phyloP scores from a whole-genome alignment of 2,113 vertebrate genomes.

The Xenotilapia flavipinnis region DNA sequence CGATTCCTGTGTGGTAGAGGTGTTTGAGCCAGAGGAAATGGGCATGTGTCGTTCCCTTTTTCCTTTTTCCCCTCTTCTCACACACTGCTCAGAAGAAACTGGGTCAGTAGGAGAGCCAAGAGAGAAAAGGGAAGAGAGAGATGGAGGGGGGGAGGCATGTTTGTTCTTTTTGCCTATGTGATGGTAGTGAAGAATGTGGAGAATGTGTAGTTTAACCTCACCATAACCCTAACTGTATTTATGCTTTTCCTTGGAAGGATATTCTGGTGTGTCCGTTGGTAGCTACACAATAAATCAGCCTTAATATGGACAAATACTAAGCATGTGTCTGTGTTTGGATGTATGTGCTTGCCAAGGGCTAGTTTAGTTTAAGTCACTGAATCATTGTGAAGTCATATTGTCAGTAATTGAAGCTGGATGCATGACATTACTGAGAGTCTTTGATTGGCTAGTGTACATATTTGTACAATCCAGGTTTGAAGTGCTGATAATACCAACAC shows the following conservation, averaged over 20 bases:
- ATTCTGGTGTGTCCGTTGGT: not conserved
- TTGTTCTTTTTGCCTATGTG: conserved; percentile 36
- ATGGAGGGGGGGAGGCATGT: not conserved
- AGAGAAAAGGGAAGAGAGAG: not conserved
- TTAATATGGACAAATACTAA: conserved; percentile 45
- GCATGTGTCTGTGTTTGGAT: conserved; percentile 8
- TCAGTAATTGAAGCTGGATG: not conserved
- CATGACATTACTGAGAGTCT: not conserved
- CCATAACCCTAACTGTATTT: conserved; percentile 2
- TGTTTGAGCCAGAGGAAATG: conserved; percentile 52
- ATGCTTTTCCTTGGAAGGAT: conserved; percentile 41
- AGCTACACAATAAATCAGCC: not conserved
- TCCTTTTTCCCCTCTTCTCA: conserved; percentile 23
- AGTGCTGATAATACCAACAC: not conserved
- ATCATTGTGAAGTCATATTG: not conserved
- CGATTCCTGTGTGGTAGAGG: conserved; percentile 31
- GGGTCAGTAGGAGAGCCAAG: conserved; percentile 58
- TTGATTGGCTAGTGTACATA: conserved; percentile 22
- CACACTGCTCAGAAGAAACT: conserved; percentile 44
- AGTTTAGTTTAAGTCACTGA: conserved; percentile 9
- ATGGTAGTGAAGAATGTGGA: conserved; percentile 34
- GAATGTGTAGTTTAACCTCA: conserved; percentile 42
- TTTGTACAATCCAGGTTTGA: conserved; percentile 7
- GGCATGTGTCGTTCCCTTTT: conserved; percentile 40
- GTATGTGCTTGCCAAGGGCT: not conserved